Evolutionary conservation across 2,888 invertebrate genomes (phyloP), one percentile per base, ranked within the genome.

Genomic region (Euphydryas editha): DNA sequence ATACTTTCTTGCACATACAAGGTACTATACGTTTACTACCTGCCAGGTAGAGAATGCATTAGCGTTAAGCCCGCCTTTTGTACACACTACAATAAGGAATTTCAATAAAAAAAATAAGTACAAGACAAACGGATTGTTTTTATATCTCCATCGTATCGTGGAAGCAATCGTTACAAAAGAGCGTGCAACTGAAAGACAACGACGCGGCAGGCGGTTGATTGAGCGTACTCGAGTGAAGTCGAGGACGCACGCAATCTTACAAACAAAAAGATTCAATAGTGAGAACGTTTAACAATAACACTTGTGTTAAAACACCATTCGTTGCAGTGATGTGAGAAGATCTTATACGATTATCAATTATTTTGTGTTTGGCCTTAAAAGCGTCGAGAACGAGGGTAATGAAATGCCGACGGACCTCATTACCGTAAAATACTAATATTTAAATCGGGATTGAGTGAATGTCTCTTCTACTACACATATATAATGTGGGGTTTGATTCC

Each of bases 251-350:
- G 58, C 68, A 61, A 54, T 44, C 63, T 51, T 39, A 56, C 49
- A 30, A 56, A 51, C 59, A 60, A 59, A 51, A 59, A 42, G 46
- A 58, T 46, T 20, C 57, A 63, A 61, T 54, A 18, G 68, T 68
- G 68, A 51, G 68, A 68, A 68, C 46, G 13, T 30, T 13, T 18
- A 55, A 65, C 61, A 62, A 61, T 60, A 54, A 44, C 49, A 51
- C 21, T 21, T 49, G 30, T 37, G 20, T 24, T 51, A 46, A 17
- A 59, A 46, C 51, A 39, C 15, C 58, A 39, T 15, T 58, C 49
- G 46, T 42, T 47, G 65, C 54, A 47, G 46, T 37, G 36, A 39
- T 39, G 61, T 58, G 64, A 61, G 61, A 64, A 49, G 30, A 58
- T 58, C 36, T 20, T 42, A 20, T 17, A 56, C 36, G 54, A 54